Evolutionary conservation across 2,888 invertebrate genomes (phyloP).

Genomic region (Eilema depressum): DNA sequence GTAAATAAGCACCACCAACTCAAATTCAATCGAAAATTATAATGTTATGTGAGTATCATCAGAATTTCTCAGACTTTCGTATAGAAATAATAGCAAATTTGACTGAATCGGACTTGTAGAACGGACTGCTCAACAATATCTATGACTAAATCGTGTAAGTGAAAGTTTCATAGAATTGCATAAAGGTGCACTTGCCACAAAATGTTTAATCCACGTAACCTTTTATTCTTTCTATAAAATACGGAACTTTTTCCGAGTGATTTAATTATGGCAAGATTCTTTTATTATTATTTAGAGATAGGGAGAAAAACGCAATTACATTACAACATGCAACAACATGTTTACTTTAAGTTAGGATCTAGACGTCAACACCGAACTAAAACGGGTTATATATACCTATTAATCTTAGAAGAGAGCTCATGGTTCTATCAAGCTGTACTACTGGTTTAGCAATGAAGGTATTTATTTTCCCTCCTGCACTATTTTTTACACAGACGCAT

Average conservation of each 20-base stretch:
- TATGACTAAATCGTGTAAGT: slow-evolving; percentile 72
- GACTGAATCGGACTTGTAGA: slow-evolving; percentile 22
- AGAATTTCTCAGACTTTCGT: not conserved
- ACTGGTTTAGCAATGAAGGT: too few relatives aligned
- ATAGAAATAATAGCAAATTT: not conserved
- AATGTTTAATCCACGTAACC: slow-evolving; percentile 55
- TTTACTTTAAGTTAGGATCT: too few relatives aligned
- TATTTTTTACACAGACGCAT: not conserved
- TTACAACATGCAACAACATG: too few relatives aligned
- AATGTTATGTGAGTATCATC: not conserved
- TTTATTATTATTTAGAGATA: too few relatives aligned
- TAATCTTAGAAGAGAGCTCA: not conserved
- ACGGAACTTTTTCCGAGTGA: slow-evolving; percentile 41
- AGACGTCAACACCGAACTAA: too few relatives aligned
- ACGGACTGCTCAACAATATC: slow-evolving; percentile 56
- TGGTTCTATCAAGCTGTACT: too few relatives aligned
- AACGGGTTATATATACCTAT: too few relatives aligned
- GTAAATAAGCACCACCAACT: not conserved
- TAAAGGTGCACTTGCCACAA: slow-evolving; percentile 66
- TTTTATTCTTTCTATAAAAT: slow-evolving; percentile 34
- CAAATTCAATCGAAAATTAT: not conserved
- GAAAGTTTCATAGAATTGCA: slow-evolving; percentile 73
- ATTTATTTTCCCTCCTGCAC: too few relatives aligned
- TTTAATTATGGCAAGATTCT: not conserved
- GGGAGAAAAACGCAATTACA: too few relatives aligned